Conservation (phyloP, 2,113 vertebrate species). For the Siniperca chuatsi region DNA sequence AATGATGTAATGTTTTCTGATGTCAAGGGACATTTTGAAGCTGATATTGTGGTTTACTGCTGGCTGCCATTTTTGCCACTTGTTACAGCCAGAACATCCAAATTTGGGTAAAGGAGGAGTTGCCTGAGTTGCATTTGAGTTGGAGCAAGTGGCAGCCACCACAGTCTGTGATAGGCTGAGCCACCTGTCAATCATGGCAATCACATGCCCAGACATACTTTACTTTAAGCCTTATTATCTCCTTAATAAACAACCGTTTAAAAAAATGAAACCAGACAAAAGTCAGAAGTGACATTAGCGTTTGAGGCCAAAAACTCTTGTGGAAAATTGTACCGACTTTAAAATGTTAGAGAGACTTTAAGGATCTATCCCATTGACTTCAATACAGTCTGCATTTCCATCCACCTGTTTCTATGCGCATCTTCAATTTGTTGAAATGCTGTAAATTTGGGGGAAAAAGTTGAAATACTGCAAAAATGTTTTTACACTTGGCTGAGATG, state of each 20-base stretch:
- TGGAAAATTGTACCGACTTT: neutral
- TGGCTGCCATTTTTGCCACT: neutral
- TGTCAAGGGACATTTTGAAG: neutral
- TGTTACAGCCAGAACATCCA: neutral
- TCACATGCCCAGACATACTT: neutral
- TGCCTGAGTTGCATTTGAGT: too few relatives aligned
- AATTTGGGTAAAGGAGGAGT: conserved; percentile 2
- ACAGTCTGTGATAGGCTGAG: neutral
- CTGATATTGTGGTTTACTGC: neutral
- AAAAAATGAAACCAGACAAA: neutral
- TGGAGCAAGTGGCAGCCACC: neutral
- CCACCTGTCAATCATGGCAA: conserved; percentile 1
- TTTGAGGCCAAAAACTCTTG: neutral
- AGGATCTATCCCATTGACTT: neutral
- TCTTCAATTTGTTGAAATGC: neutral
- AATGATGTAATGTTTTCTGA: neutral
- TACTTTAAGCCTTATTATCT: neutral
- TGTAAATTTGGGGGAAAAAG: neutral
- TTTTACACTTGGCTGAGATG: neutral
- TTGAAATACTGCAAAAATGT: neutral
- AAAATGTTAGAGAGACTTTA: neutral
- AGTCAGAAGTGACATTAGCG: neutral
- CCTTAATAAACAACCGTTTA: neutral
- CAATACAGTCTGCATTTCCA: neutral
- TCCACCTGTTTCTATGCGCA: neutral